Conservation (phyloP, 2,113 vertebrate species). For the Hippocampus guttulatus region DNA sequence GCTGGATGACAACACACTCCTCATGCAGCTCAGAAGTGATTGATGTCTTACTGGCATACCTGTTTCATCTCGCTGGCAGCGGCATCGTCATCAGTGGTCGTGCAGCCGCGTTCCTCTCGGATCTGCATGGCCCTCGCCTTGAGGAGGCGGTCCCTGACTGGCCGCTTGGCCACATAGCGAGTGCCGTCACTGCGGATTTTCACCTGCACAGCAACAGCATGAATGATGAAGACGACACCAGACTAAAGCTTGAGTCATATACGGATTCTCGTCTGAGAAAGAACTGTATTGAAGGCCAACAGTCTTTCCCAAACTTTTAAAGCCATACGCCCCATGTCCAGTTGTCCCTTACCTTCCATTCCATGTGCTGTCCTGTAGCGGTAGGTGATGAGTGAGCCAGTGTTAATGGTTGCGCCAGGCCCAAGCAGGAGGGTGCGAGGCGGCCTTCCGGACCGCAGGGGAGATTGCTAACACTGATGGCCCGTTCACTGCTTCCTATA, state of each 20-base stretch:
- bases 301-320: not conserved
- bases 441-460: slow-evolving; percentile 49
- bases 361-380: slow-evolving; percentile 69
- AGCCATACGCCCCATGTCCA: not conserved
- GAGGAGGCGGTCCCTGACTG: slow-evolving; percentile 78
- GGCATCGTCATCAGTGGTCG: slow-evolving; percentile 80
- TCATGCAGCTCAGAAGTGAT: too few species aligned
- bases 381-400: slow-evolving; percentile 36
- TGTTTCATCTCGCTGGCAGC: slow-evolving; percentile 80
- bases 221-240: not conserved
- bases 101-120: slow-evolving; percentile 82
- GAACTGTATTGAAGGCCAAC: not conserved
- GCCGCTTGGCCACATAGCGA: slow-evolving; percentile 78
- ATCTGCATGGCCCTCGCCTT: slow-evolving; percentile 85
- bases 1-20: too few species aligned
- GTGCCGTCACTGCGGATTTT: slow-evolving; percentile 78
- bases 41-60: not conserved
- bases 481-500: slow-evolving; percentile 39
- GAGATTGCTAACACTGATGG: slow-evolving; percentile 57
- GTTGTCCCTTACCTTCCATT: slow-evolving; percentile 70
- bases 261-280: not conserved
- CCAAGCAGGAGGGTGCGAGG: slow-evolving; percentile 31
- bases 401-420: slow-evolving; percentile 45
- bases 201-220: slow-evolving; percentile 40
- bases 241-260: not conserved